Percentiles rank a stretch among this genome's conserved stretches.
Evolutionary conservation across 2,113 vertebrate species (phyloP).

Genomic region (Oncorhynchus tshawytscha): DNA sequence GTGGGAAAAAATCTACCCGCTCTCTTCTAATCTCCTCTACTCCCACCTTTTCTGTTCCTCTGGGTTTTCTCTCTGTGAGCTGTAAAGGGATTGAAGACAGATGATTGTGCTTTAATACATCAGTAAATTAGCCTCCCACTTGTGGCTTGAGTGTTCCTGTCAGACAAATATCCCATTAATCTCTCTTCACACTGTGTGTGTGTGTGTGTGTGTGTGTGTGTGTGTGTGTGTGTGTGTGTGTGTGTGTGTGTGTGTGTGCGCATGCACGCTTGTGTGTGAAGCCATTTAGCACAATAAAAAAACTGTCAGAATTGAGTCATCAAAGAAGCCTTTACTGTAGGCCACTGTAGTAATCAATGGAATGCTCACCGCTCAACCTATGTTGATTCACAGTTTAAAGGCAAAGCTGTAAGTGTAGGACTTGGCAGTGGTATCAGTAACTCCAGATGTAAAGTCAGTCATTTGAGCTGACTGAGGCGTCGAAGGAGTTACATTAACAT

Average conservation of each 20-base stretch:
- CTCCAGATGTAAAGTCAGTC: not conserved
- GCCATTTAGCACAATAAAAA: not conserved
- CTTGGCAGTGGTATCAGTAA: not conserved
- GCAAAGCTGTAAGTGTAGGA: not conserved
- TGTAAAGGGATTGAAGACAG: not conserved
- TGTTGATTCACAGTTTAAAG: no score
- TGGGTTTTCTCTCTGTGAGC: not conserved
- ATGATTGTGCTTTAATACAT: not conserved
- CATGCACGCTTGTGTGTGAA: no score
- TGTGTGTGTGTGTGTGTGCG: no score
- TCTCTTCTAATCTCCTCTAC: not conserved
- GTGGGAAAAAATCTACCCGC: not conserved
- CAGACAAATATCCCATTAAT: constrained; percentile 6
- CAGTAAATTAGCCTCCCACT: constrained; percentile 2
- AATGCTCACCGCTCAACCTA: no score
- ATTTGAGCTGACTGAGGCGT: not conserved
- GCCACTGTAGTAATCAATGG: no score
- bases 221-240: no score
- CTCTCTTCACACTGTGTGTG: not conserved
- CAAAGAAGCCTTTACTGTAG: not conserved
- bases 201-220: no score
- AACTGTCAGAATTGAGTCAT: not conserved
- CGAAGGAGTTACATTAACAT: not conserved
- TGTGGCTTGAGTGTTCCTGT: not conserved
- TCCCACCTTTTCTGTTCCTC: not conserved